Evolutionary conservation across 64 coral and sea anemone genomes (phyloP), one percentile per base, ranked within the genome.

Genomic region (Montipora foliosa): DNA sequence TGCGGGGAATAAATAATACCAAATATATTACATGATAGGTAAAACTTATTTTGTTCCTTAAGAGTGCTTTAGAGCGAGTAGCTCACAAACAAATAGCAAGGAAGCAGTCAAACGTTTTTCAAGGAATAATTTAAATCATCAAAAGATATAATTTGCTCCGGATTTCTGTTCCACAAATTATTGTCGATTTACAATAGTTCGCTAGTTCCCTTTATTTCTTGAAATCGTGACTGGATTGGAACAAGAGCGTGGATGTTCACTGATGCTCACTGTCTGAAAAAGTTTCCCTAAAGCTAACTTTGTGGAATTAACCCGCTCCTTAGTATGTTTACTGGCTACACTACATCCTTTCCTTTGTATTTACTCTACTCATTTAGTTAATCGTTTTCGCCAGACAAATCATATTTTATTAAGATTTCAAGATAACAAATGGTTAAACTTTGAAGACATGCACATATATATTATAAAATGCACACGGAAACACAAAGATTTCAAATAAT

Each of bases 371-470:
- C 21, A 4, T 69, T 86, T n/a, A 50, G 45, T 78, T 49, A 78
- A 78, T 78, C 11, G 15, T 72, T 50, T 70, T 11, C 46, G 49
- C 50, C 10, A 7, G 45, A 21, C 62, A 86, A 86, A 86, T 86
- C 82, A 49, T 49, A 66, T 86, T 86, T 86, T 12, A 86, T 50
- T 22, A 21, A 86, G 82, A 86, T 86, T 17, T 68, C 64, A 68
- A n/a, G 64, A 4, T 5, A 57, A 57, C 53, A 57, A 11, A 57
- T 57, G 53, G 53, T 57, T 57, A 8, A 57, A 57, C 6, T 57
- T 11, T 57, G 11, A 57, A 57, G 53, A 57, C 11, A 11, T 57
- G 11, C 6, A 57, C 53, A 57, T 8, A 11, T 57, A 8, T 57
- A 11, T 11, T 11, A 57, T 57, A 57, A 57, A 8, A n/a, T 72